Conservation (phyloP, 2,888 invertebrate genomes). For the Aspidapion aeneum region DNA sequence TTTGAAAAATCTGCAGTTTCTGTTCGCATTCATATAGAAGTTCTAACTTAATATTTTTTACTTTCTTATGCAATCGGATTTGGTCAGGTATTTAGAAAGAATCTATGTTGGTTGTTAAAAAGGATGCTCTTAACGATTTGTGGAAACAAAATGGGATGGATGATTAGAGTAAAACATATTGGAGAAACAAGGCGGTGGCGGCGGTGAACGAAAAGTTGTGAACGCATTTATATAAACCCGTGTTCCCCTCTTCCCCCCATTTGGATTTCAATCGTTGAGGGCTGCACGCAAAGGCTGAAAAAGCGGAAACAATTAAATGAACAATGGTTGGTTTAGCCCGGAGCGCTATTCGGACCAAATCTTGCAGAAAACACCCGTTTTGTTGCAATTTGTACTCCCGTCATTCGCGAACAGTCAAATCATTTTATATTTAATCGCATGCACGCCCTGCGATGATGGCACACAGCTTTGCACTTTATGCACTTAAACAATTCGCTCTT, state of each 20-base stretch:
- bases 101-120: no score
- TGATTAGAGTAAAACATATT: constrained; percentile 20
- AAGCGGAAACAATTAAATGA: constrained; percentile 53
- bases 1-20: no score
- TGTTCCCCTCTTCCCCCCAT: background rate
- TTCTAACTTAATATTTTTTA: no score
- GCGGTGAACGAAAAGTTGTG: background rate
- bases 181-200: no score
- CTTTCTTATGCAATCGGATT: no score
- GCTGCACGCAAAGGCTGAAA: constrained; percentile 44
- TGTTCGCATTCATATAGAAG: no score
- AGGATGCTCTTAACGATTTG: no score
- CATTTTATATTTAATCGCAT: constrained; percentile 48
- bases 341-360: constrained; percentile 47
- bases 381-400: constrained; percentile 42
- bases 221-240: background rate
- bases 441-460: constrained; percentile 41
- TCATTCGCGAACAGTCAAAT: constrained; percentile 40
- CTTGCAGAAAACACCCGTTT: constrained; percentile 51
- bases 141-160: no score
- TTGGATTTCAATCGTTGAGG: background rate
- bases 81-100: no score
- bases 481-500: no score
- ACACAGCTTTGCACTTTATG: no score
- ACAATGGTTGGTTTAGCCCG: constrained; percentile 51